A percentile compares a stretch with the other conserved stretches of the same genome.
phyloP scores from a whole-genome alignment of 2,888 invertebrate genomes.

The Temnothorax unifasciatus region DNA sequence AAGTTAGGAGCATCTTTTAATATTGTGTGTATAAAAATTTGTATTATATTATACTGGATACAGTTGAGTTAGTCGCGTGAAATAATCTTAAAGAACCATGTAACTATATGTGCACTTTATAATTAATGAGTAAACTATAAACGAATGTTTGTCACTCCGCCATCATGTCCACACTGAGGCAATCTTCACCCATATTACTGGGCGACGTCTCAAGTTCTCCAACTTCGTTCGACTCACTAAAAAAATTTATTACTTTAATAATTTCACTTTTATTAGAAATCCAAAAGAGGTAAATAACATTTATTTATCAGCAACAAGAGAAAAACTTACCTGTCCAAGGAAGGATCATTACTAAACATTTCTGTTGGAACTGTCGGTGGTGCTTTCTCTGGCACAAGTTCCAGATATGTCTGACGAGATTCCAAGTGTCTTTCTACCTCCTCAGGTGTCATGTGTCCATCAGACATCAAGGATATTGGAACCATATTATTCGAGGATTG shows the following conservation, averaged over 20 bases:
- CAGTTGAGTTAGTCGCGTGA: slow-evolving; percentile 74
- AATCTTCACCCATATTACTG: slow-evolving; percentile 93
- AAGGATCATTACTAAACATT: slow-evolving; percentile 98
- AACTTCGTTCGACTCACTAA: slow-evolving; percentile 94
- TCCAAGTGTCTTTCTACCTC: slow-evolving; percentile 96
- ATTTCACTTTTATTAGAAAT: background rate
- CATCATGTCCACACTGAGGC: slow-evolving; percentile 90
- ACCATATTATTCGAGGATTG: slow-evolving; percentile 87
- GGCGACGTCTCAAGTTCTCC: slow-evolving; percentile 93
- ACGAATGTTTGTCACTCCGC: slow-evolving; percentile 85
- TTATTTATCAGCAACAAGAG: background rate
- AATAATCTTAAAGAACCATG: slow-evolving; percentile 68
- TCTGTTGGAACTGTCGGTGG: slow-evolving; percentile 96
- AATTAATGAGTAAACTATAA: slow-evolving; percentile 71
- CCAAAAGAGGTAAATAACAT: background rate
- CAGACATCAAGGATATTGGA: slow-evolving; percentile 88
- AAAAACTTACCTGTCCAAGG: slow-evolving; percentile 91
- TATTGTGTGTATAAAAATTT: slow-evolving; percentile 77
- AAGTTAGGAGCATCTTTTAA: slow-evolving; percentile 12
- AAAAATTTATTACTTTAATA: slow-evolving; percentile 82
- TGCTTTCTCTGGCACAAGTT: slow-evolving; percentile 94
- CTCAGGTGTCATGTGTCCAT: slow-evolving; percentile 96
- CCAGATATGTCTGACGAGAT: slow-evolving; percentile 93
- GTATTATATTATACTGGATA: slow-evolving; percentile 75
- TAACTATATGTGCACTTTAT: slow-evolving; percentile 73